Base-by-base conservation (phyloP, 2,888 invertebrate genomes). In the Pachydiplax longipennis region DNA sequence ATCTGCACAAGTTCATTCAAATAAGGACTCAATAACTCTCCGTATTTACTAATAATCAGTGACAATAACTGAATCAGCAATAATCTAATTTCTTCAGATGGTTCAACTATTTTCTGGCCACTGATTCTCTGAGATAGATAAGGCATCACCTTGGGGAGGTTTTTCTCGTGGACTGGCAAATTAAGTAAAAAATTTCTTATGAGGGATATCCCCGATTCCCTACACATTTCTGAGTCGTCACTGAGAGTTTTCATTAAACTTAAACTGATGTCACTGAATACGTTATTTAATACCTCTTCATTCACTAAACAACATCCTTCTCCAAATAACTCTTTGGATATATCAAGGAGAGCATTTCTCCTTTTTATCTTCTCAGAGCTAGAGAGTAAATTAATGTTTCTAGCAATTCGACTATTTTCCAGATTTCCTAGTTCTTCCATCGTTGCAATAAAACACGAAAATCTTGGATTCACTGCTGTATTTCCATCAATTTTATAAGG, bases 21-120 rank as follows among this genome's bases (percentile, higher is more conserved):
- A 93, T 97, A 97, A 0, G 96, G 95, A 91, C 95, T 94, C 22
- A 97, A 93, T 90, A 95, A 94, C 5, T 95, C 94, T 92, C 95
- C 94, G 92, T 97, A 97, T 92, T 95, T 96, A 8, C 94, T 93
- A 83, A 98, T 94, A 92, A 98, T 95, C 80, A 94, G 94, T 91
- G 95, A 94, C n/a, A 98, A 93, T 81, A 98, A 95, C 91, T 95
- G 93, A 0, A 98, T 94, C 90, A 97, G 94, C 80, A 96, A 94
- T 18, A 98, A 93, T 44, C 98, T 96, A 81, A 98, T 95, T 95
- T 99, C 99, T 94, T 99, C 99, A 0, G 96, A 96, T 73, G 95
- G 93, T 93, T 97, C 97, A 5, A 95, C 93, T 80, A 97, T 95
- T 93, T 98, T 98, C 73, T 96, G 95, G 91, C 96, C 96, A 0